Evolutionary conservation across 2,797 vertebrate species (phyloP), one percentile per base, ranked within the genome.

Genomic region (Heterohyrax brucei): DNA sequence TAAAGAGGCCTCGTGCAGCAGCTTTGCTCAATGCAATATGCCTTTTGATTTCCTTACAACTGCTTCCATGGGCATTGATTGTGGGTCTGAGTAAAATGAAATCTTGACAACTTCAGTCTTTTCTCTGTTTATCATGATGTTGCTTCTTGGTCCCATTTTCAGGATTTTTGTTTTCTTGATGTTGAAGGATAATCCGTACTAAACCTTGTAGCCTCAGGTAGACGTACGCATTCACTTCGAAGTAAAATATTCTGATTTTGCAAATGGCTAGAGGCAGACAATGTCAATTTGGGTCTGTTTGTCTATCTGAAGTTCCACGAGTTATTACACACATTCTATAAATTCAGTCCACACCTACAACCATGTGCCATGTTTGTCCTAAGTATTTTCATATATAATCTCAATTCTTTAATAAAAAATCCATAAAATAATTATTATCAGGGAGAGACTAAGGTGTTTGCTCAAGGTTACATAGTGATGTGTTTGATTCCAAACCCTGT

Each of bases 381-480:
- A 84, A 28, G 21, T 6, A 44, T 83, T 97, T 97, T 87, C n/a
- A 89, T 64, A 46, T 44, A 80, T 33, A 87, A 91, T 85, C 53
- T 78, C 21, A 18, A 33, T 48, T 9, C 61, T 73, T 91, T 75
- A 10, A 84, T n/a, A 53, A 0, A 3, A 22, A 91, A 79, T 16
- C 50, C 39, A 0, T 18, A n/a, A 85, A 79, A 72, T 59, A 91
- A 48, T 77, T 12, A 81, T 95, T 92, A 64, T 76, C 61, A 68
- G 21, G 75, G 78, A 90, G 46, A 93, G 30, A 13, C 18, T 56
- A 56, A 56, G 53, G 13, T 56, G 53, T 56, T 56, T 56, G 53
- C 12, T 56, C 53, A 56, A 93, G 30, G 5, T 82, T 92, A 84
- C 8, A 70, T 39, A 62, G 13, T 33, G 39, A 83, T 33, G 14